Evolutionary conservation across 1,140 invertebrate genomes (phyloP).

Genomic region (Brachionus asplanchnoidis): DNA sequence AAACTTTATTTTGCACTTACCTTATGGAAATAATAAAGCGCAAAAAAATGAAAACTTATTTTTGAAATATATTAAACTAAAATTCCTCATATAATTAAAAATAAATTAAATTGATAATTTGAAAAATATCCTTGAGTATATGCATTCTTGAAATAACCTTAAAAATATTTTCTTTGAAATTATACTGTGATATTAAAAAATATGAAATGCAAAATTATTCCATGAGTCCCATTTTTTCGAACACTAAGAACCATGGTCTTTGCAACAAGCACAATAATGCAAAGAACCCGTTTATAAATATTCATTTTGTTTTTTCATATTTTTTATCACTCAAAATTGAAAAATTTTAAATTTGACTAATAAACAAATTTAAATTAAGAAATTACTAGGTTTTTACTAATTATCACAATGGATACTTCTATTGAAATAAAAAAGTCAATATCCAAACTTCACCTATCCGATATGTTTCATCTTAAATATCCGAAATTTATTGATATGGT

Average conservation of each 20-base stretch:
- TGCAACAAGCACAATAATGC: too few species aligned
- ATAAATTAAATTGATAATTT: not conserved
- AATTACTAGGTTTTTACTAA: not conserved
- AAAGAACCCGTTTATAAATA: too few species aligned
- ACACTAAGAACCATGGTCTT: too few species aligned
- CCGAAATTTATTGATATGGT: not conserved
- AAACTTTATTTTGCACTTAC: not conserved
- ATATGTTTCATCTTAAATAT: constrained; percentile 30
- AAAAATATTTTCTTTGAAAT: not conserved
- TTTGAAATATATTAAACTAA: not conserved
- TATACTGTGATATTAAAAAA: not conserved
- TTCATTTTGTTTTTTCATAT: too few species aligned
- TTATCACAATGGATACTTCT: constrained; percentile 8
- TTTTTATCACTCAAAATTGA: not conserved
- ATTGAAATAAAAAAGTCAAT: constrained; percentile 9
- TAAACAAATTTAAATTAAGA: not conserved
- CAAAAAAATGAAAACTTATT: not conserved
- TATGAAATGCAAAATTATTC: too few species aligned
- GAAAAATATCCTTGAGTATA: not conserved
- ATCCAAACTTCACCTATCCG: not conserved
- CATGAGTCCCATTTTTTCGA: too few species aligned
- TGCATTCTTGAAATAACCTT: not conserved
- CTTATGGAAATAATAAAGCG: not conserved
- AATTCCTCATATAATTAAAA: not conserved
- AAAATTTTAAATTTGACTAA: not conserved